phyloP scores from a whole-genome alignment of 1,140 invertebrate genomes.

The Linepithema humile region DNA sequence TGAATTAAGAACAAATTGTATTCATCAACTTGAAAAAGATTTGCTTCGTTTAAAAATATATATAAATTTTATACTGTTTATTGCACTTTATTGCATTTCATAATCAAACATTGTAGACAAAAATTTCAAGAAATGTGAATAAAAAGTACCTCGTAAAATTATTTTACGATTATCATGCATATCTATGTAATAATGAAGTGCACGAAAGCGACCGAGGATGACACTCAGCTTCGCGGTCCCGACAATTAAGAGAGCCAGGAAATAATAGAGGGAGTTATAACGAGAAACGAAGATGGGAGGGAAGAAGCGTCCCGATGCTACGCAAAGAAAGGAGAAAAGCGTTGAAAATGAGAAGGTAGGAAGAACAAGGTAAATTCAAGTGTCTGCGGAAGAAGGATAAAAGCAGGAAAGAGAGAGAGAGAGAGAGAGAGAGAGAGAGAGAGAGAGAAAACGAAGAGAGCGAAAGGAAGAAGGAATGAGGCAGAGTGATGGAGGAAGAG shows the following conservation, averaged over 20 bases:
- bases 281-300: conserved; percentile 15
- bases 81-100: not conserved
- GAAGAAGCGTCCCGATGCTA: conserved; percentile 14
- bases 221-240: not conserved
- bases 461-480: not conserved
- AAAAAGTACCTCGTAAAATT: not conserved
- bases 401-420: not conserved
- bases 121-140: not conserved
- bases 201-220: not conserved
- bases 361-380: conserved; percentile 17
- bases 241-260: conserved; percentile 26
- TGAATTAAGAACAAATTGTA: not conserved
- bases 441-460: not conserved
- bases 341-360: conserved; percentile 27
- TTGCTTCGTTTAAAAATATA: not conserved
- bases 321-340: conserved; percentile 28
- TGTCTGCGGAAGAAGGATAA: conserved; percentile 17
- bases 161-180: conserved; percentile 22
- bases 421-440: not conserved
- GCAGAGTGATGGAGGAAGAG: not conserved
- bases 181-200: not conserved
- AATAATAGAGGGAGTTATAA: conserved; percentile 40
- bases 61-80: not conserved
- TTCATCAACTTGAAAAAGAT: not conserved
- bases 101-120: not conserved